Base-by-base conservation (phyloP, 2,797 vertebrate genomes). In the Monodelphis domestica region DNA sequence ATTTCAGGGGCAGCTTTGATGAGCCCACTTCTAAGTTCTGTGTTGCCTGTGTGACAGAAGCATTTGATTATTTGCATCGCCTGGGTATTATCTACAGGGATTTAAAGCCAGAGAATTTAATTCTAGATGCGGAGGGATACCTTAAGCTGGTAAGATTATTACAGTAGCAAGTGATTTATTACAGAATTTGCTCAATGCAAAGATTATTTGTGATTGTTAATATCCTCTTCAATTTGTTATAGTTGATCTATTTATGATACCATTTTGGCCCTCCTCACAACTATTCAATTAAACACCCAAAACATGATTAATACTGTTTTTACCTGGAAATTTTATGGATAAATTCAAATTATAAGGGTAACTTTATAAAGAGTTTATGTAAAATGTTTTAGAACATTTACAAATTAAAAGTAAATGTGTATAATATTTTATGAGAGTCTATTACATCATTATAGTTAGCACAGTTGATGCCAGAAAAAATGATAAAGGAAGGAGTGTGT, bases 101-200 rank as follows among this genome's bases (percentile, higher is more conserved):
- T 96, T 97, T 99, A 97, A 99, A 99, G 97, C 99, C 99, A 12
- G 99, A 99, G 98, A 99, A 99, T 90, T 98, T 99, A 91, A 99
- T 99, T 98, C 98, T 99, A 96, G 99, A 99, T 93, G 95, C 98
- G 0, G 99, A 99, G 1, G 99, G 99, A 89, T 99, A 99, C 96
- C 98, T 99, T 95, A 99, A 99, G 97, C 97, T 99, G 99, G 99
- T 99, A 98, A 98, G 98, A 87, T 29, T 28, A 59, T 56, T 90
- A 92, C n/a, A 92, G 51, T 94, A 33, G 52, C 38, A 84, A 55
- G 0, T 50, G 54, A 56, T 11, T 92, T 14, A 4, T 26, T 30
- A 29, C 29, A 93, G 52, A 10, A 63, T 89, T 93, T 95, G 91
- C 55, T 51, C 54, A 89, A 89, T 38, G 33, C 17, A 87, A 87